Conservation (phyloP, 1,140 invertebrate species). For the Danaus melanippus region DNA sequence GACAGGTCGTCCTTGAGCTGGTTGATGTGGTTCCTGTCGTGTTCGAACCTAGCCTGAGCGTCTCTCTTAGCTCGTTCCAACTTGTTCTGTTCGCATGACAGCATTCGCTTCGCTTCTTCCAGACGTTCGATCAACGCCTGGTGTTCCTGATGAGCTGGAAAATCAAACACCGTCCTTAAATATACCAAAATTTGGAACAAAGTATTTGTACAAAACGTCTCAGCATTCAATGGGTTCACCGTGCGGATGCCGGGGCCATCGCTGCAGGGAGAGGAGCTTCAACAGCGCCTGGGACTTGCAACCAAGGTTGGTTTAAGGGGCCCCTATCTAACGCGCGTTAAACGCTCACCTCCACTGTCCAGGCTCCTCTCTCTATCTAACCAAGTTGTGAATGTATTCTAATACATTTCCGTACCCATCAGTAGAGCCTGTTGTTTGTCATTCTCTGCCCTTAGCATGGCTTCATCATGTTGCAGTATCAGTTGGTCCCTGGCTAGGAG, state of each 20-base stretch:
- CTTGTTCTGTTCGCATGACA: conserved; percentile 80
- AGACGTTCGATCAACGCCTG: conserved; percentile 85
- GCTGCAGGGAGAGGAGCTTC: too few relatives aligned
- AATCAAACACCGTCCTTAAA: not conserved
- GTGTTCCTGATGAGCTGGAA: conserved; percentile 85
- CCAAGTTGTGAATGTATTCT: too few relatives aligned
- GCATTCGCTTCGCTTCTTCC: conserved; percentile 77
- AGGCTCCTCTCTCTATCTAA: too few relatives aligned
- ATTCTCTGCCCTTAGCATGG: conserved; percentile 86
- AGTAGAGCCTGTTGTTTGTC: conserved; percentile 91
- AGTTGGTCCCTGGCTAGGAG: conserved; percentile 83
- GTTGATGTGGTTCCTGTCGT: conserved; percentile 79
- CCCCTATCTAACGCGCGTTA: too few relatives aligned
- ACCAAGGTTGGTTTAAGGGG: too few relatives aligned
- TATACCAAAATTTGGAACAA: conserved; percentile 4
- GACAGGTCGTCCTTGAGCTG: conserved; percentile 83
- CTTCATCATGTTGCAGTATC: conserved; percentile 87
- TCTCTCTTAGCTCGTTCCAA: conserved; percentile 80
- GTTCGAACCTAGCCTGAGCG: conserved; percentile 77
- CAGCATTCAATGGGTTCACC: too few relatives aligned
- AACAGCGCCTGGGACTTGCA: too few relatives aligned
- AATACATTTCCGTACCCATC: conserved; percentile 72
- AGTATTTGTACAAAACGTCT: conserved; percentile 18
- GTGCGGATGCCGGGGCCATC: too few relatives aligned
- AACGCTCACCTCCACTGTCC: too few relatives aligned